A percentile compares a stretch with the other conserved stretches of the same genome.
Conservation (phyloP, 2,113 vertebrate genomes). For the Notiomystis cincta region DNA sequence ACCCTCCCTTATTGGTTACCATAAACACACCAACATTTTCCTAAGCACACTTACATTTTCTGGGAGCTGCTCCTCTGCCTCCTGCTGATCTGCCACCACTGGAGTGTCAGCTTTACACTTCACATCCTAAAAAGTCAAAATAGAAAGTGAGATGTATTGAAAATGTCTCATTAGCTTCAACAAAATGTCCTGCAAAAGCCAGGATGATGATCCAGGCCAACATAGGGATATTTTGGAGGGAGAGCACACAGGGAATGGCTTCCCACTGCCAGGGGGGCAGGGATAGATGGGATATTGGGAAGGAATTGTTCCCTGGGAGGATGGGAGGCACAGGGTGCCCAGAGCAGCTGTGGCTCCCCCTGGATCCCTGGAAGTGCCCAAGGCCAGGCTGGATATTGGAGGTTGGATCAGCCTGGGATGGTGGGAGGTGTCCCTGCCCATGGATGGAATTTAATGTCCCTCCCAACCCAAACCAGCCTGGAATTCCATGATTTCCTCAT, state of each 20-base stretch:
- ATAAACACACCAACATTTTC: neutral
- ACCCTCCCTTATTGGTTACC: neutral
- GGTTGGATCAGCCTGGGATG: neutral
- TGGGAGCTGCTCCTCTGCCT: constrained; percentile 42
- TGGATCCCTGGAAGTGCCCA: neutral
- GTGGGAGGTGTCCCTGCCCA: neutral
- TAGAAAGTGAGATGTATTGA: neutral
- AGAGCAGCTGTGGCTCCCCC: neutral
- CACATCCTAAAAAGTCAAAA: constrained; percentile 37
- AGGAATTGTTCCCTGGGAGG: neutral
- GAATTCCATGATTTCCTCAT: neutral
- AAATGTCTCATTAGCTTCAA: neutral
- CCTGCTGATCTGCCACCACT: neutral
- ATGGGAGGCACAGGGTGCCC: neutral
- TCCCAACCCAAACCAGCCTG: neutral
- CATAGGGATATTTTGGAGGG: neutral
- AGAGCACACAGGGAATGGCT: neutral
- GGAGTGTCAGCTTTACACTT: neutral
- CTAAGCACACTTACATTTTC: constrained; percentile 26
- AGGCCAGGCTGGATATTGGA: neutral
- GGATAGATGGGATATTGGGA: accelerated
- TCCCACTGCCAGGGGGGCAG: neutral
- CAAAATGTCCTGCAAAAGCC: neutral
- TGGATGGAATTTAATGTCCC: accelerated
- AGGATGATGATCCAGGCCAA: neutral